Evolutionary conservation across 2,888 invertebrate species (phyloP).

Genomic region (Himalopsyche kuldschensis): DNA sequence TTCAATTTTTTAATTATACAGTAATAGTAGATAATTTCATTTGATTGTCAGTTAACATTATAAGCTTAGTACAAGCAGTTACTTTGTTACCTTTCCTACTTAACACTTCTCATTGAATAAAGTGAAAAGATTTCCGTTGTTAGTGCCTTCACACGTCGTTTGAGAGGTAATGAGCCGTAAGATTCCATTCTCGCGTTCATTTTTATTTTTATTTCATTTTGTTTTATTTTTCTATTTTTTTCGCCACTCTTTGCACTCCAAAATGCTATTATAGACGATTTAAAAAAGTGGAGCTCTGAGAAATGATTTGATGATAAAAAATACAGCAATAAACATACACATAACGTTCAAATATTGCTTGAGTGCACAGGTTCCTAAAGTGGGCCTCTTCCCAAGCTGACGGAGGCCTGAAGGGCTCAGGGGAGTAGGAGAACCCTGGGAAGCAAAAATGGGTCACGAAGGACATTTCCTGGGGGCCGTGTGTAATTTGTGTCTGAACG

Average conservation of each 20-base stretch:
- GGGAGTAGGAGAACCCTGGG: too few species aligned
- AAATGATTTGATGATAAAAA: neutral
- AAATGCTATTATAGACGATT: neutral
- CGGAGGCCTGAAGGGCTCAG: too few species aligned
- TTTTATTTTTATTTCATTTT: neutral
- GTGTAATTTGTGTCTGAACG: too few species aligned
- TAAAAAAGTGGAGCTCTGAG: neutral
- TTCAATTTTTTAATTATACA: too few species aligned
- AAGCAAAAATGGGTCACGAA: too few species aligned
- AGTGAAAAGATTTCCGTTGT: conserved; percentile 31
- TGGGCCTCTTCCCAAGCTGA: too few species aligned
- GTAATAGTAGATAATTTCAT: too few species aligned
- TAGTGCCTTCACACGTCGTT: conserved; percentile 37
- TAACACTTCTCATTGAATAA: neutral
- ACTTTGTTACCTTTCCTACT: neutral
- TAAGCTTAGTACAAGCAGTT: neutral
- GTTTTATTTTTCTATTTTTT: neutral
- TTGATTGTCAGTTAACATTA: too few species aligned
- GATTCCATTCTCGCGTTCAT: neutral
- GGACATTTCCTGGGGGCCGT: too few species aligned
- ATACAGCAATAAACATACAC: too few species aligned
- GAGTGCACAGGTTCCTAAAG: too few species aligned
- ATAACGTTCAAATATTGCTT: too few species aligned
- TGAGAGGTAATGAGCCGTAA: conserved; percentile 29
- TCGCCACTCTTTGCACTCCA: neutral